Evolutionary conservation across 2,888 invertebrate genomes (phyloP), one percentile per base, ranked within the genome.

Genomic region (Acholoe squamosa): DNA sequence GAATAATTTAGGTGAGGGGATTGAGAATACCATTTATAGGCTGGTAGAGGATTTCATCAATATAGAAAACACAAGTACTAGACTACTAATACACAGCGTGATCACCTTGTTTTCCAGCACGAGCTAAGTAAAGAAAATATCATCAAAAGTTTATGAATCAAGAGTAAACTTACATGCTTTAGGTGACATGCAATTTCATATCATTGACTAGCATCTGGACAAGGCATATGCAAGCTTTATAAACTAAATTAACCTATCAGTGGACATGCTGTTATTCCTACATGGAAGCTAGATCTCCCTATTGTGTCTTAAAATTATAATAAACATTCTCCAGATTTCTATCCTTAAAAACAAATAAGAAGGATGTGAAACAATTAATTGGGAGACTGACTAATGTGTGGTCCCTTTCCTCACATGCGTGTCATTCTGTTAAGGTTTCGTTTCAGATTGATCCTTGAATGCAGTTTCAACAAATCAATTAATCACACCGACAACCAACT

Each of bases 91-190:
- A 43, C 10, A 80, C 43, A 80, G 33, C 43, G 80, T 86, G 86
- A 54, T 86, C 86, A 89, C 89, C 89, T 89, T 89, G 89, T 89
- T 89, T 89, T 76, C 43, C 89, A 76, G 76, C 86, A 52, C 86
- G 86, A 33, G 86, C 86, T 86, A 56, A 16, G 86, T 52, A 54
- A 43, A 28, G 56, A 28, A 86, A 80, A 43, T 80, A 71, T 71
- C 25, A 71, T 22, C 25, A 71, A 28, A 71, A 3, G 43, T 34
- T 80, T 16, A 80, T 7, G 33, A 80, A 80, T 28, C 14, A 43
- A 43, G 71, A 71, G 19, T 28, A 71, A 71, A 71, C 25, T 22
- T 71, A 28, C 71, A 71, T 71, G 71, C 71, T 71, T 71, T 28
- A 71, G 10, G 71, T 71, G 25, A 28, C 71, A 71, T 71, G 71